phyloP scores from a whole-genome alignment of 2,113 vertebrate genomes.

The Rhinolophus sinicus region DNA sequence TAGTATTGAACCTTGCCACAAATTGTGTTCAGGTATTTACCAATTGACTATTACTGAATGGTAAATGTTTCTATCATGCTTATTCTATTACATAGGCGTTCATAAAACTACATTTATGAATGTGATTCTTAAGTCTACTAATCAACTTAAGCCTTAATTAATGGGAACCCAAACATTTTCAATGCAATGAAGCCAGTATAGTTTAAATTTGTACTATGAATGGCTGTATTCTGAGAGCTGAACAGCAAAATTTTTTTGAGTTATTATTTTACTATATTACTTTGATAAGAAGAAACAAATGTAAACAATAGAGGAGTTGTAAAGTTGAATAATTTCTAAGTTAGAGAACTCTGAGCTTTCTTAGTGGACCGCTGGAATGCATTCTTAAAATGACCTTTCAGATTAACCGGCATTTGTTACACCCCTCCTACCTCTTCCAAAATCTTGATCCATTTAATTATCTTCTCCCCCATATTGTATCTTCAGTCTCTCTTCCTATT shows the following conservation, averaged over 20 bases:
- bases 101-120: not conserved
- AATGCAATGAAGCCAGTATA: not conserved
- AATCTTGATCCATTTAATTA: not conserved
- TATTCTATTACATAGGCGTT: not conserved
- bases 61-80: not conserved
- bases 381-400: not conserved
- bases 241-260: not conserved
- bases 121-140: slow-evolving; percentile 15
- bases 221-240: not conserved
- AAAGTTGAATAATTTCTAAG: not conserved
- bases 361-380: not conserved
- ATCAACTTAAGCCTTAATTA: not conserved
- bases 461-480: not conserved
- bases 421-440: not conserved
- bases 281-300: not conserved
- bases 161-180: not conserved
- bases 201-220: slow-evolving; percentile 36
- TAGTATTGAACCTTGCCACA: not conserved
- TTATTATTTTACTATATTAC: not conserved
- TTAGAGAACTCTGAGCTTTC: not conserved
- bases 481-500: not conserved
- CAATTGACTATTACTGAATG: not conserved
- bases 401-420: not conserved
- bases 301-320: not conserved
- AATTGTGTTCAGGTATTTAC: not conserved